These are phyloP conservation scores for Heterodera filipjevi DNA, from an alignment of 2,888 invertebrate species.

Conservation along the genomic window DNA sequence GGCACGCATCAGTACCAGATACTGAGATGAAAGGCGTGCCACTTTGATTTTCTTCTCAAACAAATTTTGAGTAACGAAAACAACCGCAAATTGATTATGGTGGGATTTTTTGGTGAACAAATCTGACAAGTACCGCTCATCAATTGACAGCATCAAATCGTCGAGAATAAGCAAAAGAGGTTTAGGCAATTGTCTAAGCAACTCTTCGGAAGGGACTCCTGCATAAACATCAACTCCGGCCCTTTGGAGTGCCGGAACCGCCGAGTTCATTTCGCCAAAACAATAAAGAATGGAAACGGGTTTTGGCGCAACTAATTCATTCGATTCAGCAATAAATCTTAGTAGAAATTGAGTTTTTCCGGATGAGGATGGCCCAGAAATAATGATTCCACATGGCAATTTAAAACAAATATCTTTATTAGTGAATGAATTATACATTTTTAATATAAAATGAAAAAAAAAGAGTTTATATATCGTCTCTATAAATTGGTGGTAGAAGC, in stretches of 20 bases:
- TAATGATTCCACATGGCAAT: not conserved
- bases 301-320: not conserved
- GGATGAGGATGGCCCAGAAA: not conserved
- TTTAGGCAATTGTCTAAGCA: not conserved
- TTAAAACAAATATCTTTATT: too few relatives aligned
- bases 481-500: too few relatives aligned
- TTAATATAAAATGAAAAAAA: too few relatives aligned
- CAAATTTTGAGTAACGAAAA: constrained; percentile 37
- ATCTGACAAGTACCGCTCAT: constrained; percentile 27
- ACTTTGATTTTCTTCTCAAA: constrained; percentile 37
- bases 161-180: constrained; percentile 29
- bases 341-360: too few relatives aligned
- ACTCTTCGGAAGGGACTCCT: constrained; percentile 32
- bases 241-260: not conserved
- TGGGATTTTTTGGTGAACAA: constrained; percentile 37
- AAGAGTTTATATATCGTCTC: too few relatives aligned
- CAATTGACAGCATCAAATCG: constrained; percentile 31
- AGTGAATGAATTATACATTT: too few relatives aligned
- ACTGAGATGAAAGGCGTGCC: constrained; percentile 35
- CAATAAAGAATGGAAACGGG: constrained; percentile 1
- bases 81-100: constrained; percentile 28
- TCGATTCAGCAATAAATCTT: too few relatives aligned
- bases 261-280: constrained; percentile 11
- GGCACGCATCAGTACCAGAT: constrained; percentile 35
- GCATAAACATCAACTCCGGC: constrained; percentile 20